Conservation (phyloP, 2,113 vertebrate species). For the Todiramphus saurophagus region DNA sequence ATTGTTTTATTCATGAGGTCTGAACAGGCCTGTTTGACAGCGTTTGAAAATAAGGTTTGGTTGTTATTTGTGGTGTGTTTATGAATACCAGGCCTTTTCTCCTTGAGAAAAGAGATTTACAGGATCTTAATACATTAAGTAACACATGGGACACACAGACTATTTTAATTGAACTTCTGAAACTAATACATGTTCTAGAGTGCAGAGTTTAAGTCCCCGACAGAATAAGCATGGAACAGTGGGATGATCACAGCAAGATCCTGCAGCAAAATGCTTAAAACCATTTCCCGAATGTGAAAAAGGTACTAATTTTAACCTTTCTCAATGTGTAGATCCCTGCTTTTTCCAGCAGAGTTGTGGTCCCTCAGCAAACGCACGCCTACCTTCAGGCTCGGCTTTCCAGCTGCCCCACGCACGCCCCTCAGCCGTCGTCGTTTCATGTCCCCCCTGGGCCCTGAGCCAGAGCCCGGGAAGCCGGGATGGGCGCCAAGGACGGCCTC, state of each 20-base stretch:
- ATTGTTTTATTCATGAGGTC: not conserved
- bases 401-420: not conserved
- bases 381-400: accelerated
- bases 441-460: not conserved
- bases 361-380: accelerated
- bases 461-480: too few species aligned
- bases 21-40: not conserved
- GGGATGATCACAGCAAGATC: not conserved
- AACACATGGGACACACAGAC: accelerated
- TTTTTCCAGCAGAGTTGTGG: not conserved
- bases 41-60: not conserved
- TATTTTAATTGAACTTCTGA: not conserved
- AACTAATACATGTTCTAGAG: not conserved
- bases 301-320: not conserved
- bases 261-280: not conserved
- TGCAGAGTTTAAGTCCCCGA: not conserved
- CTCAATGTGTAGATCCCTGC: not conserved
- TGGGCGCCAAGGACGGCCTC: accelerated
- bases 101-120: not conserved
- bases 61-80: not conserved
- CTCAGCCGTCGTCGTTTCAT: accelerated
- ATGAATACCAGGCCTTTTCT: not conserved
- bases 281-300: not conserved
- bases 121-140: not conserved
- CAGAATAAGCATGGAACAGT: accelerated